A percentile compares a stretch with the other conserved stretches of the same genome.
Conservation (phyloP, 2,113 vertebrate genomes). For the Pseudopipra pipra region DNA sequence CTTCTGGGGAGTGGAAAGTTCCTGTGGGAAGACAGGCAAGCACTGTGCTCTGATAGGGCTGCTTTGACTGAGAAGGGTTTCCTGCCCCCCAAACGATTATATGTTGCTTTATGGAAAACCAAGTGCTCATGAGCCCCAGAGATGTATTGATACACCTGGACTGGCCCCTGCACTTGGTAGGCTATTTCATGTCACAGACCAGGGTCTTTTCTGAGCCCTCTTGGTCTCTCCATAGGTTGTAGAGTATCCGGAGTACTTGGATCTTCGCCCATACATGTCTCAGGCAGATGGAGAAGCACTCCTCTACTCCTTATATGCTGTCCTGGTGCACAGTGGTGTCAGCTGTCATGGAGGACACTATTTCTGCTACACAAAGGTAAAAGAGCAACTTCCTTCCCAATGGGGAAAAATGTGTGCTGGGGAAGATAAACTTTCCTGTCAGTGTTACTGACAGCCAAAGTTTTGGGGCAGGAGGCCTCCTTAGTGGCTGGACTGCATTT, state of each 20-base stretch:
- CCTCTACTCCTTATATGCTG: neutral
- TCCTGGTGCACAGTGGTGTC: neutral
- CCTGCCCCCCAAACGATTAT: neutral
- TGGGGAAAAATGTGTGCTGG: neutral
- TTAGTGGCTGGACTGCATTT: neutral
- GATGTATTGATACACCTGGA: no score
- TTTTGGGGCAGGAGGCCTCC: neutral
- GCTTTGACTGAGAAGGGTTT: neutral
- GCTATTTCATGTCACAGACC: neutral
- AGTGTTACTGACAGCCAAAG: neutral
- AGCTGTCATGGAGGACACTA: neutral
- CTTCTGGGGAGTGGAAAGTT: neutral
- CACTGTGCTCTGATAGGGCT: neutral
- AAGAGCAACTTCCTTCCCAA: neutral
- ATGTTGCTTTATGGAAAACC: no score
- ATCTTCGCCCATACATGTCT: neutral
- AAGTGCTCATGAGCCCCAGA: neutral
- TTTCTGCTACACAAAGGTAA: neutral
- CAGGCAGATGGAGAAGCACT: neutral
- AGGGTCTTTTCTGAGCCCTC: neutral
- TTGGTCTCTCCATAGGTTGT: neutral
- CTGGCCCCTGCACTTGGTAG: neutral
- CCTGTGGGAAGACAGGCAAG: neutral
- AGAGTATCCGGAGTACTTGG: neutral
- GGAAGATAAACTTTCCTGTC: fast-evolving